Base-by-base conservation (phyloP, 2,888 invertebrate species). In the Pemphredon lugubris region DNA sequence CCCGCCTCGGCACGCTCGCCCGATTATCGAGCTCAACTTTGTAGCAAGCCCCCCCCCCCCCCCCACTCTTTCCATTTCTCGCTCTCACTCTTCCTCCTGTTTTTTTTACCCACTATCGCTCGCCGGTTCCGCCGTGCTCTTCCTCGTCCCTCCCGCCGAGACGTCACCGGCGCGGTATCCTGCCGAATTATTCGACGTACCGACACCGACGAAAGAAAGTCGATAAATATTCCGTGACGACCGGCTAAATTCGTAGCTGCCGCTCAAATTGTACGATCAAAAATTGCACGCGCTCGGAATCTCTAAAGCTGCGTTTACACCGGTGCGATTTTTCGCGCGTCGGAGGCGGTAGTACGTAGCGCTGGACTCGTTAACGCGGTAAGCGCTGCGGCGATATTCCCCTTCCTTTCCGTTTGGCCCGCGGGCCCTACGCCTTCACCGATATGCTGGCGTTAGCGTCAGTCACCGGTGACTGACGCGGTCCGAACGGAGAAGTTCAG, bases 1-100 rank as follows among this genome's bases (percentile, higher is more conserved):
- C 78, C 77, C 77, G 80, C 69, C 76, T 64, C 74, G 83, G 73
- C 79, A 81, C 73, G 79, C 81, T 81, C 68, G 68, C 74, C 65
- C 77, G 81, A 82, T 81, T 81, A 81, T 75, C 80, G 73, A 66
- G 57, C 81, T 70, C 64, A 37, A 69, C 58, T 61, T 47, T 48
- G 7, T n/a, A n/a, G n/a, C n/a, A n/a, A 7, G 26, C 26, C 26
- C 26, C 26, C 39, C 48, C 34, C 40, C 13, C 60, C 26, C 26
- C 26, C 26, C 39, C 48, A 26, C 40, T 14, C 60, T 57, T 50
- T 32, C 18, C 44, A 9, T 53, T 63, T 47, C 59, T 63, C 50
- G 39, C 45, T 60, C 37, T 16, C 13, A 47, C 13, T 39, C 30
- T 7, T 14, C 23, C n/a, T 16, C 23, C 16, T 26, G 39, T 4